phyloP scores from a whole-genome alignment of 2,888 invertebrate genomes.

The Pterobdella sp. region DNA sequence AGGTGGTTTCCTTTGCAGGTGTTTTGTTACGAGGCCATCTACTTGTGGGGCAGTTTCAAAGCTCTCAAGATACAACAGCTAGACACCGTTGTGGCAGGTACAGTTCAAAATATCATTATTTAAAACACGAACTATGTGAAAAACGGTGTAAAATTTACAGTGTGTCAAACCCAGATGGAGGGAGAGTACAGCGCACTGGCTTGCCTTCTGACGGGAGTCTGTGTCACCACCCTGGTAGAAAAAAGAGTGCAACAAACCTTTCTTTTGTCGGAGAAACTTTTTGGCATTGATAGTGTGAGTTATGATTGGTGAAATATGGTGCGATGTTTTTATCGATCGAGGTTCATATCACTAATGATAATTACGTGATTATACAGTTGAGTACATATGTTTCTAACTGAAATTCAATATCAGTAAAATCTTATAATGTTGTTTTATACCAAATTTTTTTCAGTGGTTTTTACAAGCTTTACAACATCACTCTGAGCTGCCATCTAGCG shows the following conservation, averaged over 20 bases:
- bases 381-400: too few relatives aligned
- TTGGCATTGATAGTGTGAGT: background rate
- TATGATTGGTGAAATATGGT: too few relatives aligned
- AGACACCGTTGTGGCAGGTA: constrained; percentile 7
- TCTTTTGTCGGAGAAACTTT: background rate
- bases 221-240: background rate
- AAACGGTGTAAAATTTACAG: background rate
- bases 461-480: background rate
- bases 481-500: background rate
- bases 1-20: too few relatives aligned
- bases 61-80: constrained; percentile 3
- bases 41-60: constrained; percentile 2
- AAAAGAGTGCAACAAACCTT: background rate
- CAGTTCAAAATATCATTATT: too few relatives aligned
- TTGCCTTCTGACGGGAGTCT: constrained; percentile 3
- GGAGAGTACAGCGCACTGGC: background rate
- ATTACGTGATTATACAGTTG: too few relatives aligned
- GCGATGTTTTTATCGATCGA: too few relatives aligned
- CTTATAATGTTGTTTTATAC: too few relatives aligned
- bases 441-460: background rate
- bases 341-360: too few relatives aligned
- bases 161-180: background rate
- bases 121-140: too few relatives aligned
- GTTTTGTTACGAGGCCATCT: constrained; percentile 7
- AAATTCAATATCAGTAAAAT: too few relatives aligned